Evolutionary conservation across 23 tunicate genomes (phyloP).

Genomic region (Halocynthia roretzi): DNA sequence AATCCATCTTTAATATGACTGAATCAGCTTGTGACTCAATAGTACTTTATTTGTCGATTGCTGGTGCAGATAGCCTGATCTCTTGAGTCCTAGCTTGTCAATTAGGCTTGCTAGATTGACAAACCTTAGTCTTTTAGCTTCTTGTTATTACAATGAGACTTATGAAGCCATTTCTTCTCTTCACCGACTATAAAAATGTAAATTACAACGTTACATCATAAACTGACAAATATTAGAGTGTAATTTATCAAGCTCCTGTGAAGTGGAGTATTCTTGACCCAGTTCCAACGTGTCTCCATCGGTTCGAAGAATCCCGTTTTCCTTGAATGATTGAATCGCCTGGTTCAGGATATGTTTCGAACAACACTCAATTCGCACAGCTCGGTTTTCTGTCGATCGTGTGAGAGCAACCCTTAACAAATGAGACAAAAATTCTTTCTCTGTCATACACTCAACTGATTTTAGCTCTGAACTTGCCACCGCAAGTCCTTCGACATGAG

Average conservation of each 20-base stretch:
- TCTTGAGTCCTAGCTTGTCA: no score
- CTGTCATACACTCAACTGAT: background rate
- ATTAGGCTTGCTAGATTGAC: no score
- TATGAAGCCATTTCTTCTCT: no score
- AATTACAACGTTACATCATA: background rate
- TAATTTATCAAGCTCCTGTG: conserved; percentile 2
- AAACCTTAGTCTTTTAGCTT: no score
- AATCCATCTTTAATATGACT: no score
- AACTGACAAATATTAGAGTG: conserved; percentile 9
- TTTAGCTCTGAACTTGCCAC: background rate
- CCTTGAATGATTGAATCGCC: conserved; percentile 12
- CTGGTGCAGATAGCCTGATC: no score
- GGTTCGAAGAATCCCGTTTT: background rate
- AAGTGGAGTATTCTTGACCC: background rate
- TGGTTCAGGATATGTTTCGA: conserved; percentile 8
- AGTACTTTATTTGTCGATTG: no score
- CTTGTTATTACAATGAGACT: no score
- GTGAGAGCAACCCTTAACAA: background rate
- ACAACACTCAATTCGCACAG: conserved; percentile 11
- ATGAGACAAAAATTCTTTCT: conserved; percentile 12
- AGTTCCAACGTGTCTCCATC: background rate
- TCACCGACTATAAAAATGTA: no score
- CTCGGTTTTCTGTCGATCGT: background rate
- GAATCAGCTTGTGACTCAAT: no score
- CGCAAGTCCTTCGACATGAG: conserved; percentile 13